phyloP scores from a whole-genome alignment of 2,113 vertebrate genomes.

The Bungarus multicinctus region DNA sequence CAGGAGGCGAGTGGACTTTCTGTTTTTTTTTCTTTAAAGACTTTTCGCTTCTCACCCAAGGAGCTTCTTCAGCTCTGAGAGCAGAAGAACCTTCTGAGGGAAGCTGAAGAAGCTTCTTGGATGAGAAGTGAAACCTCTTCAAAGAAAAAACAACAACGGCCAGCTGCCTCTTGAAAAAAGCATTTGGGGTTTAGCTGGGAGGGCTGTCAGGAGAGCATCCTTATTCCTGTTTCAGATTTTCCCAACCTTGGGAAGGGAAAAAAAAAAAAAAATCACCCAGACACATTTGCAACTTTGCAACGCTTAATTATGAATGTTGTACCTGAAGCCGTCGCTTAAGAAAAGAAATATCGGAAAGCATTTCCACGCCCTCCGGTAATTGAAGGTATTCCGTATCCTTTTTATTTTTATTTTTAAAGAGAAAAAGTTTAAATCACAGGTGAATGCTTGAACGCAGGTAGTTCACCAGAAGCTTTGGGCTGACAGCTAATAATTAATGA shows the following conservation, averaged over 20 bases:
- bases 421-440: slow-evolving; percentile 61
- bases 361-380: slow-evolving; percentile 65
- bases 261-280: slow-evolving; percentile 28
- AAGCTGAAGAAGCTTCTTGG: too few species aligned
- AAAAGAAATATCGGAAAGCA: slow-evolving; percentile 54
- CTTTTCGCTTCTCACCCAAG: too few species aligned
- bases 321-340: slow-evolving; percentile 52
- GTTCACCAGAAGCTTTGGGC: slow-evolving; percentile 64
- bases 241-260: slow-evolving; percentile 40
- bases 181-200: background rate
- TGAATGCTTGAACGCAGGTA: slow-evolving; percentile 64
- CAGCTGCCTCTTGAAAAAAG: too few species aligned
- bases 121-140: too few species aligned
- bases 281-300: slow-evolving; percentile 44
- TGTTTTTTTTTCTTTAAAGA: too few species aligned
- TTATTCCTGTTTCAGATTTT: slow-evolving; percentile 28
- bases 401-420: slow-evolving; percentile 46
- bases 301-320: slow-evolving; percentile 60
- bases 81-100: too few species aligned
- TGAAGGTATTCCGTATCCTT: slow-evolving; percentile 64
- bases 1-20: too few species aligned
- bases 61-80: too few species aligned
- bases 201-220: slow-evolving; percentile 21
- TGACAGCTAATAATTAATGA: slow-evolving; percentile 77
- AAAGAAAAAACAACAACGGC: too few species aligned